Evolutionary conservation across 2,113 vertebrate species (phyloP).

Genomic region (Boleophthalmus pectinirostris): DNA sequence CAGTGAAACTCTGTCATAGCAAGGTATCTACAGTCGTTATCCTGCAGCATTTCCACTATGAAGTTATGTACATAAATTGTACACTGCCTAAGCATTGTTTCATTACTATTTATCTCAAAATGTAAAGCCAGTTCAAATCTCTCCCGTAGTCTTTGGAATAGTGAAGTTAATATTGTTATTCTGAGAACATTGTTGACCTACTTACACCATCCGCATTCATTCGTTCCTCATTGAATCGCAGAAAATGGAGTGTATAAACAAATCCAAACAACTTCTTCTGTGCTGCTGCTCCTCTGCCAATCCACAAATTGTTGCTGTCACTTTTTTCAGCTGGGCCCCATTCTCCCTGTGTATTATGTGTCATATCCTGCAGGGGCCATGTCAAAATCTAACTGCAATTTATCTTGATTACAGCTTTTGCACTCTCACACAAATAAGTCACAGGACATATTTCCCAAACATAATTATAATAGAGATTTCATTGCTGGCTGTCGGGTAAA

Average conservation of each 20-base stretch:
- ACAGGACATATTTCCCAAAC: slow-evolving; percentile 1
- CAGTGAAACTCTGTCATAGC: no score
- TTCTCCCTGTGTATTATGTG: background rate
- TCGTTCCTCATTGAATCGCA: background rate
- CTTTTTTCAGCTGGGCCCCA: background rate
- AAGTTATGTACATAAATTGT: no score
- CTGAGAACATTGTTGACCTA: slow-evolving; percentile 13
- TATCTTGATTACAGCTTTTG: slow-evolving; percentile 27
- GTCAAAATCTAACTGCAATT: slow-evolving; percentile 15
- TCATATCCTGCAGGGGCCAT: background rate
- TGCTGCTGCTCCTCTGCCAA: slow-evolving; percentile 2
- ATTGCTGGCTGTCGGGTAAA: slow-evolving; percentile 19
- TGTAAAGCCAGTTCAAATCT: background rate
- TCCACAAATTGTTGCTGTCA: slow-evolving; percentile 5
- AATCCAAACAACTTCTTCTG: slow-evolving; percentile 3
- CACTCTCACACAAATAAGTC: slow-evolving; percentile 12
- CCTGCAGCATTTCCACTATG: no score
- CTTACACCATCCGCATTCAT: background rate
- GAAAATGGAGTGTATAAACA: slow-evolving; percentile 1
- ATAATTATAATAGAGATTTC: slow-evolving; percentile 10
- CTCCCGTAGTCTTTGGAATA: background rate
- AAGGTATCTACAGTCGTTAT: no score
- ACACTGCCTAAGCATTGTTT: no score
- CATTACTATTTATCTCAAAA: background rate
- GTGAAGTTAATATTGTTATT: slow-evolving; percentile 1